These are phyloP conservation scores for Stichodactyla helianthus DNA, from an alignment of 64 coral and sea anemone genomes.

Conservation along the genomic window DNA sequence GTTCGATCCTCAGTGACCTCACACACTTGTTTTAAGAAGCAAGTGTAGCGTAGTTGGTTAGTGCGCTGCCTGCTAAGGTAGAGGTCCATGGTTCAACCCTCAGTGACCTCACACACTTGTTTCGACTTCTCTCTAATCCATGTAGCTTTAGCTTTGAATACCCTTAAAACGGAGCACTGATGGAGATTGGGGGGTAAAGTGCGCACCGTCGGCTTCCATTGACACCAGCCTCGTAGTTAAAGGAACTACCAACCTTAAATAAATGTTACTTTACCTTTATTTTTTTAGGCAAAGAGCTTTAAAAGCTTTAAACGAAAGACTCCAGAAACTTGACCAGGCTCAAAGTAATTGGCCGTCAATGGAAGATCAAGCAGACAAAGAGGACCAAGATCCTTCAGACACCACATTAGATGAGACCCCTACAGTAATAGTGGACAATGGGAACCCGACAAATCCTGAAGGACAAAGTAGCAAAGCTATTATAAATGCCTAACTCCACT, in stretches of 20 bases:
- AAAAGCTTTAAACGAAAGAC: constrained; percentile 63
- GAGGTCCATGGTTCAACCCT: too few relatives aligned
- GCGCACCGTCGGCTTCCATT: too few relatives aligned
- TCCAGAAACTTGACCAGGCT: constrained; percentile 58
- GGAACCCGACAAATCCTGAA: neutral
- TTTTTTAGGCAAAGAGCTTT: constrained; percentile 54
- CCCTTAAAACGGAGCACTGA: too few relatives aligned
- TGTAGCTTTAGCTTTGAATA: too few relatives aligned
- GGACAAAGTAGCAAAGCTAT: constrained; percentile 14
- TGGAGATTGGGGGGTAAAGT: too few relatives aligned
- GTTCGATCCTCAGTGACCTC: too few relatives aligned
- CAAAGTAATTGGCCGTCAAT: constrained; percentile 45
- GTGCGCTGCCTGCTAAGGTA: too few relatives aligned
- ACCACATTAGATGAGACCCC: neutral
- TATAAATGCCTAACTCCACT: neutral
- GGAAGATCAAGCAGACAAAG: constrained; percentile 45
- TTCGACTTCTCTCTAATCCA: too few relatives aligned
- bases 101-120: too few relatives aligned
- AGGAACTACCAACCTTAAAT: neutral
- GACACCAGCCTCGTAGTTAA: too few relatives aligned
- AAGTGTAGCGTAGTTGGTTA: too few relatives aligned
- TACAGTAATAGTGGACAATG: constrained; percentile 1
- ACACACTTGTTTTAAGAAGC: too few relatives aligned
- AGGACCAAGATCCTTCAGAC: neutral
- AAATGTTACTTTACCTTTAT: neutral